Evolutionary conservation across 1,140 invertebrate genomes (phyloP), one percentile per base, ranked within the genome.

Genomic region (Pygmarrhopalites habei): DNA sequence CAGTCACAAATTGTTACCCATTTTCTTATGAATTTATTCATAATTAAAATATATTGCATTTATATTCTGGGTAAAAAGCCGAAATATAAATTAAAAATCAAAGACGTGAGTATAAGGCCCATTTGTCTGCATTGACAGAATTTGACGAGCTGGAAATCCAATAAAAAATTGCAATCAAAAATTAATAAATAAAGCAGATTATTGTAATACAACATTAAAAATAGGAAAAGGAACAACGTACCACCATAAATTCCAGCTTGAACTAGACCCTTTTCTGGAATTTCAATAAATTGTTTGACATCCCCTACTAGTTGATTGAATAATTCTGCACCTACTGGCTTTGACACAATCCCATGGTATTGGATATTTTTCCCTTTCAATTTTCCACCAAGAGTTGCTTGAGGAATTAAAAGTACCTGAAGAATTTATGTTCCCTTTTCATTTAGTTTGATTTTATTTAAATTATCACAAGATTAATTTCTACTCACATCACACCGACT

Each of bases 401-500:
- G 79, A 23, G 79, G 79, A 57, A 80, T 73, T 30, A 80, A 74
- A 1, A 80, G 66, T 26, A 80, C n/a, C n/a, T n/a, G n/a, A n/a
- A n/a, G n/a, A n/a, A n/a, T n/a, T n/a, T n/a, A n/a, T n/a, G n/a
- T n/a, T n/a, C n/a, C n/a, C n/a, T n/a, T n/a, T n/a, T n/a, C n/a
- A n/a, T n/a, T n/a, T n/a, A n/a, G n/a, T n/a, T n/a, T n/a, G n/a
- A n/a, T n/a, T n/a, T n/a, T n/a, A n/a, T n/a, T n/a, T n/a, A n/a
- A n/a, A n/a, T n/a, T n/a, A n/a, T n/a, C n/a, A n/a, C n/a, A n/a
- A n/a, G n/a, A n/a, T n/a, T n/a, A n/a, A n/a, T n/a, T n/a, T n/a
- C n/a, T n/a, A n/a, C n/a, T n/a, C n/a, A n/a, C 64, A 67, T 78
- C 76, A 26, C 74, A 77, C 12, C 75, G 73, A 12, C 76, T 58